Percentiles rank a stretch among this genome's conserved stretches.
Evolutionary conservation across 2,797 vertebrate species (phyloP).

Genomic region (Anomalospiza imberbis): DNA sequence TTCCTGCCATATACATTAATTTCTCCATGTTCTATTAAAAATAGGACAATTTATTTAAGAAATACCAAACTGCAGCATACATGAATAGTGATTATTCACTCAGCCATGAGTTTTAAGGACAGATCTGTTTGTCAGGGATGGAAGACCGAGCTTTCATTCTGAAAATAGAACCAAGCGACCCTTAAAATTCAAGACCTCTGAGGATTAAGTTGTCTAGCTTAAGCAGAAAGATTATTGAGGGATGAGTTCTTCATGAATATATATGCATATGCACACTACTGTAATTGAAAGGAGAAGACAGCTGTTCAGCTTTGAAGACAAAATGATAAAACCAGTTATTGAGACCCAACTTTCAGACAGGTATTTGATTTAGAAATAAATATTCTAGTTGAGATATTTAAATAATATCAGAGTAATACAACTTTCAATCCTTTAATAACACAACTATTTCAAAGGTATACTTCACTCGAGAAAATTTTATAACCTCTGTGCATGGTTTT

Average conservation of each 20-base stretch:
- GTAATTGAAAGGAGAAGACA: background rate
- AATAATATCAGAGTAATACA: background rate
- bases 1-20: background rate
- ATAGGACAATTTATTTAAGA: background rate
- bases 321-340: background rate
- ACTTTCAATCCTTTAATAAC: background rate
- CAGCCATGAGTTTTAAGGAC: background rate
- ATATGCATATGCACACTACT: background rate
- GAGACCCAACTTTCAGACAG: background rate
- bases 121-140: background rate
- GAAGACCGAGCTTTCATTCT: background rate
- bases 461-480: background rate
- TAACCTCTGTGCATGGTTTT: background rate
- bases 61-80: background rate
- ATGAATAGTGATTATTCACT: background rate
- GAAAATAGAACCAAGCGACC: background rate
- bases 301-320: background rate
- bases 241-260: background rate
- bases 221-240: background rate
- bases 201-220: constrained; percentile 1
- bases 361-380: background rate
- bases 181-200: background rate
- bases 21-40: background rate
- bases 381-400: background rate
- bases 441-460: background rate